Evolutionary conservation across 2,113 vertebrate species (phyloP), one percentile per base, ranked within the genome.

Genomic region (Tachysurus fulvidraco): DNA sequence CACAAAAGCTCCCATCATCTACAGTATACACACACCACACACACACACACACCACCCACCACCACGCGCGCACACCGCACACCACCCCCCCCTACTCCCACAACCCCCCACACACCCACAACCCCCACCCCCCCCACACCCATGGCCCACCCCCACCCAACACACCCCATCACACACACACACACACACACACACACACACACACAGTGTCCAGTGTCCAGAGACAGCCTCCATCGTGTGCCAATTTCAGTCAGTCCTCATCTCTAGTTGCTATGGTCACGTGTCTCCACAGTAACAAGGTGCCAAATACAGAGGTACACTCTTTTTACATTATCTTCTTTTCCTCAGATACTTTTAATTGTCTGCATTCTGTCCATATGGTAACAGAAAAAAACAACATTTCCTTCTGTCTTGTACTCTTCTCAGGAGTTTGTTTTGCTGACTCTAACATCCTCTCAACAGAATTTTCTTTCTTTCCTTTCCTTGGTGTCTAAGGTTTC

Each of bases 351-450:
- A 85, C 91, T 90, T 93, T 93, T 94, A 94, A 93, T 93, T 93
- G 91, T 89, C 90, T 83, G 89, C 88, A 90, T 93, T 89, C 73
- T 93, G 91, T 91, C 85, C 83, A 91, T 89, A 89, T 90, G 91
- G 90, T 89, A 94, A 57, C 44, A 83, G 23, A 12, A 41, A 62
- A 69, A 46, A 65, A 84, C 65, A 50, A 36, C 36, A 36, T 74
- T 89, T 89, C 85, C 89, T 87, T 85, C 85, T n/a, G 74, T 89
- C 92, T 92, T 93, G 54, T 93, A 92, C 89, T 93, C 88, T 90
- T 90, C 92, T 91, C 87, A 92, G 92, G 91, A 93, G 90, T 94
- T 92, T 91, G 90, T 90, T 91, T 92, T 89, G 86, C 89, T 87
- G 90, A 91, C 88, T 81, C 92, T 92, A 90, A 92, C 91, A 87